phyloP scores from a whole-genome alignment of 1,140 invertebrate genomes.

The Ceratosolen solmsi region DNA sequence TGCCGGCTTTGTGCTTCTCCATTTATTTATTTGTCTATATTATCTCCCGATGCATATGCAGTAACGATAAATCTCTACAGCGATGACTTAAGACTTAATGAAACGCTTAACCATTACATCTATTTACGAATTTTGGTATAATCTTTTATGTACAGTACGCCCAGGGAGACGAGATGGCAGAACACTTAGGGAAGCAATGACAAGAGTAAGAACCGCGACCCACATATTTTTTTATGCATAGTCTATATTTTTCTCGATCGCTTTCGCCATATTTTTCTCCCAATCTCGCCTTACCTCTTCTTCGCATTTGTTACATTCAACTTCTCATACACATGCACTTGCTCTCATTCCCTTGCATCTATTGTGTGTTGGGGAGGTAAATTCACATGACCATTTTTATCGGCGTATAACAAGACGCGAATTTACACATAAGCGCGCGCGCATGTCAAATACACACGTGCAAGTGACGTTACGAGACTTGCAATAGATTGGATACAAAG shows the following conservation, averaged over 20 bases:
- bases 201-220: slow-evolving; percentile 28
- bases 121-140: slow-evolving; percentile 60
- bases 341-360: too few relatives aligned
- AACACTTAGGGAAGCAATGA: neutral
- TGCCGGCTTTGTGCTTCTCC: slow-evolving; percentile 28
- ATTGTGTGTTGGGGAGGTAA: too few relatives aligned
- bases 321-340: too few relatives aligned
- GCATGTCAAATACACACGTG: neutral
- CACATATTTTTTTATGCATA: slow-evolving; percentile 60
- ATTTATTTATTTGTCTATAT: too few relatives aligned
- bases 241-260: neutral
- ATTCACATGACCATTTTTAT: too few relatives aligned
- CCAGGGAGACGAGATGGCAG: neutral
- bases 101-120: slow-evolving; percentile 34
- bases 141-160: slow-evolving; percentile 54
- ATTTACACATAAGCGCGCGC: neutral
- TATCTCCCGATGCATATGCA: too few relatives aligned
- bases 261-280: neutral
- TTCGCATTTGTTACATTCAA: too few relatives aligned
- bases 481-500: too few relatives aligned
- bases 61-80: slow-evolving; percentile 53
- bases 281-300: neutral
- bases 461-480: neutral
- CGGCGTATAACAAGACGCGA: neutral
- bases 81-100: slow-evolving; percentile 37